Conservation (phyloP, 2,113 vertebrate species). For the Pelecanus crispus region DNA sequence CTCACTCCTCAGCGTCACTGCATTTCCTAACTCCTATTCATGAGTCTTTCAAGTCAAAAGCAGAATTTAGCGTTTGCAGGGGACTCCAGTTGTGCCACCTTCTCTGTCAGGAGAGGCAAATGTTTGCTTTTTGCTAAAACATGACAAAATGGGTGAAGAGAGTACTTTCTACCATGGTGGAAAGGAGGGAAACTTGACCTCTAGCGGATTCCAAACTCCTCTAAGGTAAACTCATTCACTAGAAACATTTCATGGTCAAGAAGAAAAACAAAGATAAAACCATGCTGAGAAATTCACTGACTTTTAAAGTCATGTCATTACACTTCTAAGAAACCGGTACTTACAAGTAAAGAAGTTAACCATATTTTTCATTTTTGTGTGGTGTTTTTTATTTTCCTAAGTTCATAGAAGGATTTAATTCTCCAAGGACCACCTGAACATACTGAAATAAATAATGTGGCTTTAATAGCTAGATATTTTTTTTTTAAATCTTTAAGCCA, state of each 20-base stretch:
- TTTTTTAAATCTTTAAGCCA: neutral
- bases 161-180: neutral
- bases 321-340: neutral
- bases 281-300: neutral
- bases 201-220: neutral
- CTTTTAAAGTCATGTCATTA: neutral
- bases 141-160: neutral
- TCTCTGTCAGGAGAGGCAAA: neutral
- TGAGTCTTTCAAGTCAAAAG: neutral
- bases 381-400: neutral
- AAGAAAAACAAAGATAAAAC: neutral
- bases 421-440: neutral
- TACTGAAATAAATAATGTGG: neutral
- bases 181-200: neutral
- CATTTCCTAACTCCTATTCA: neutral
- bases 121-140: neutral
- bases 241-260: neutral
- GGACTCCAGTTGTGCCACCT: neutral
- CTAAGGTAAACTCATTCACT: neutral
- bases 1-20: neutral
- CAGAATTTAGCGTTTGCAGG: neutral
- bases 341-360: neutral
- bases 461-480: neutral
- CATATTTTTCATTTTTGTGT: neutral
- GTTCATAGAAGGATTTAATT: neutral